Evolutionary conservation across 2,888 invertebrate species (phyloP).

Genomic region (Idaea dimidiata): DNA sequence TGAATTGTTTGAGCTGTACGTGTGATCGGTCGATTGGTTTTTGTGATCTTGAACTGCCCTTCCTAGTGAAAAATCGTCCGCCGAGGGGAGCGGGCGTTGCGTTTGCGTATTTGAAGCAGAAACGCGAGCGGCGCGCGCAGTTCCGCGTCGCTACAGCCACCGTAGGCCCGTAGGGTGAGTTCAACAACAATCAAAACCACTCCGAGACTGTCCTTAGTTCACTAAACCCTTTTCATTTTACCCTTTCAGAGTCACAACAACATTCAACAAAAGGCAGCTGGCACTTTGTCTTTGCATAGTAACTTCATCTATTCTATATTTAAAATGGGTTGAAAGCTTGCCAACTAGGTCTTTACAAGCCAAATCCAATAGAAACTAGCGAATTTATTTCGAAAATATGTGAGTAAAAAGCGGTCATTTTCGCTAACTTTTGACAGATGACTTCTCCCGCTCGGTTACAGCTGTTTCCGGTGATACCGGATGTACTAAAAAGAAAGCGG

Average conservation of each 20-base stretch:
- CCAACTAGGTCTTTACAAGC: conserved; percentile 37
- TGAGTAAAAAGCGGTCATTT: conserved; percentile 1
- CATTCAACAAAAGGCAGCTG: conserved; percentile 25
- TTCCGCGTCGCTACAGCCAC: conserved; percentile 45
- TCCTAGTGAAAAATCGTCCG: conserved; percentile 65
- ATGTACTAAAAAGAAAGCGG: conserved; percentile 2
- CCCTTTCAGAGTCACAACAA: conserved; percentile 11
- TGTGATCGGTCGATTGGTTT: conserved; percentile 57
- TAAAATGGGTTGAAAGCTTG: conserved; percentile 58
- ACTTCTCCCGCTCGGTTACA: conserved; percentile 4
- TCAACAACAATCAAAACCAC: conserved; percentile 41
- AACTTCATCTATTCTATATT: conserved; percentile 50
- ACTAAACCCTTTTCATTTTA: conserved; percentile 16
- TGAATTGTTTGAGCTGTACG: conserved; percentile 50
- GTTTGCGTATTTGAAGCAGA: conserved; percentile 67
- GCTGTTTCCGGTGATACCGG: conserved; percentile 16
- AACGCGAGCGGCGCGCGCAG: conserved; percentile 66
- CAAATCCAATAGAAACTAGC: conserved; percentile 17
- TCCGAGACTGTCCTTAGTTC: conserved; percentile 30
- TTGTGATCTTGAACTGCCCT: conserved; percentile 81
- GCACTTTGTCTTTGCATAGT: conserved; percentile 26
- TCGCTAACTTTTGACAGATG: conserved; percentile 8
- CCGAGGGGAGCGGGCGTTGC: conserved; percentile 59
- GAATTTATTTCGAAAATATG: conserved; percentile 8
- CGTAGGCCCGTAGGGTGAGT: conserved; percentile 56